phyloP scores from a whole-genome alignment of 2,113 vertebrate species.

The Meleagris gallopavo region DNA sequence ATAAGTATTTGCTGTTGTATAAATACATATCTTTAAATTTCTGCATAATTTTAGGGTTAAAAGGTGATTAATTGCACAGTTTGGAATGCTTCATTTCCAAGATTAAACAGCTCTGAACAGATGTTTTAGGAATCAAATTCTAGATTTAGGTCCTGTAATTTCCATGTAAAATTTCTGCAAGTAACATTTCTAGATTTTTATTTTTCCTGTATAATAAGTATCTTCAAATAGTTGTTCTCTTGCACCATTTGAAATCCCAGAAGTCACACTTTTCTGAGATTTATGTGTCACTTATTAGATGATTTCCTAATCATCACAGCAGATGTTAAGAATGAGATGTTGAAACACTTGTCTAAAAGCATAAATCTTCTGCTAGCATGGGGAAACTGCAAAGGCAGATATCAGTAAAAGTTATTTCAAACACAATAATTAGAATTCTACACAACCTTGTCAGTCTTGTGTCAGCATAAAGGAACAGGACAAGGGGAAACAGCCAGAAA shows the following conservation, averaged over 20 bases:
- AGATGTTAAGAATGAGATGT: not conserved
- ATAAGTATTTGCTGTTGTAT: not conserved
- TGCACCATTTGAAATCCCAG: not conserved
- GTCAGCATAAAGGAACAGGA: not conserved
- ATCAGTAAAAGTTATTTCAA: not conserved
- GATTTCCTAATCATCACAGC: not conserved
- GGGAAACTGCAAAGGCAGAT: not conserved
- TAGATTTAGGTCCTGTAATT: not conserved
- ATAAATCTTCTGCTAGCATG: not conserved
- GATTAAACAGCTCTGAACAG: not conserved
- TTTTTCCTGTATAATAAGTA: not conserved
- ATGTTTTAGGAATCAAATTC: not conserved
- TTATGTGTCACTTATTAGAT: not conserved
- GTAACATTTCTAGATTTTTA: not conserved
- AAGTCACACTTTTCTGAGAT: not conserved
- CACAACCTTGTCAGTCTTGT: not conserved
- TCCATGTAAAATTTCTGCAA: not conserved
- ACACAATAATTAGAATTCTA: not conserved
- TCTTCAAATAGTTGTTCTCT: not conserved
- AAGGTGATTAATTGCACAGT: not conserved
- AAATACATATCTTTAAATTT: not conserved
- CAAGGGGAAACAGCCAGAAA: too few relatives aligned
- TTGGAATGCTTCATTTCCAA: not conserved
- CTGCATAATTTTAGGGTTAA: not conserved
- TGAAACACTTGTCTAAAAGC: not conserved